Evolutionary conservation across 2,888 invertebrate species (phyloP).

Genomic region (Acanthococcus lagerstroemiae): DNA sequence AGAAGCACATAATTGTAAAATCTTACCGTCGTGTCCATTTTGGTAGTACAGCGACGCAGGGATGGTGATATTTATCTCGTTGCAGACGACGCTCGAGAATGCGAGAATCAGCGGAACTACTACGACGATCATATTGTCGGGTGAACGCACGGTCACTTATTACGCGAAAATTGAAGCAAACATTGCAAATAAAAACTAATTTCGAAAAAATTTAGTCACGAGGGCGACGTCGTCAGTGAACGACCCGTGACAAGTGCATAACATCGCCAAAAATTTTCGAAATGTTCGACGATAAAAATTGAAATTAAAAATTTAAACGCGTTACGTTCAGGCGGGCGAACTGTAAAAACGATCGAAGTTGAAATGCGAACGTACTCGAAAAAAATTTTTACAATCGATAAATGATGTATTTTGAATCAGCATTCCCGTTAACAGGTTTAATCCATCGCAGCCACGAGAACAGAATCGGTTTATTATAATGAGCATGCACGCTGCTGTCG

Average conservation of each 20-base stretch:
- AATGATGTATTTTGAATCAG: no score
- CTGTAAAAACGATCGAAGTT: no score
- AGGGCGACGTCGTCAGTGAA: not conserved
- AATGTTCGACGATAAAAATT: not conserved
- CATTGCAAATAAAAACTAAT: not conserved
- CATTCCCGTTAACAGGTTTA: not conserved
- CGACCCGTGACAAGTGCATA: no score
- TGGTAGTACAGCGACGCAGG: conserved; percentile 4
- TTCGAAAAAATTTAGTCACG: not conserved
- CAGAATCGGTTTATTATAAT: not conserved
- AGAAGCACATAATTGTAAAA: not conserved
- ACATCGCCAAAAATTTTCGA: not conserved
- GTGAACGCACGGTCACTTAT: not conserved
- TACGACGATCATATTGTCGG: not conserved
- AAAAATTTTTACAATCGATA: no score
- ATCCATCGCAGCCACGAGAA: not conserved
- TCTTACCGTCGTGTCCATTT: conserved; percentile 7
- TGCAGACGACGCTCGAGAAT: not conserved
- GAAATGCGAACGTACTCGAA: no score
- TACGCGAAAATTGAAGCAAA: not conserved
- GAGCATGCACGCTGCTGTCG: not conserved
- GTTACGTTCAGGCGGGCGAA: no score
- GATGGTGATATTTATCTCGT: conserved; percentile 3
- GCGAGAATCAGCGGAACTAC: not conserved
- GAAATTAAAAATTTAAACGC: no score